Conservation (phyloP, 2,113 vertebrate genomes). For the Aythya baeri region DNA sequence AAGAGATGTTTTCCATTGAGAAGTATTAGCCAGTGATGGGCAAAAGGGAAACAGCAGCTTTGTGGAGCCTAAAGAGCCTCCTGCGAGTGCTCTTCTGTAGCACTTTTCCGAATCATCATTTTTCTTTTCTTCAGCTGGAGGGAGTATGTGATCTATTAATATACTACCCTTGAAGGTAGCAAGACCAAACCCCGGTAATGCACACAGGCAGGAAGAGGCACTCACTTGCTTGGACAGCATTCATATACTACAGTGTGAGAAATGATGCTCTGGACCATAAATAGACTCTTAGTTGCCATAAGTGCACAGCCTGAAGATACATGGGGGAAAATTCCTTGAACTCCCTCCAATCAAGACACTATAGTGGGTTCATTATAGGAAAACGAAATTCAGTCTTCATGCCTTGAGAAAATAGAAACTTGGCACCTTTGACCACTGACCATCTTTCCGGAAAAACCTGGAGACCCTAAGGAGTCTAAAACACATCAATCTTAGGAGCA, state of each 20-base stretch:
- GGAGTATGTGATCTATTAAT: not conserved
- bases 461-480: not conserved
- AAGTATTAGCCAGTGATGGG: not conserved
- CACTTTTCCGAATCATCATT: not conserved
- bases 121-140: not conserved
- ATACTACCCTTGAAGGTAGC: not conserved
- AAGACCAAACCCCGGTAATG: not conserved
- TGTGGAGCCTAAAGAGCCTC: not conserved
- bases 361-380: not conserved
- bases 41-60: not conserved
- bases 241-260: not conserved
- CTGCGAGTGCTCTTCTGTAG: not conserved
- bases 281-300: slow-evolving; percentile 9
- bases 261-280: slow-evolving; percentile 9
- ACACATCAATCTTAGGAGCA: not conserved
- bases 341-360: not conserved
- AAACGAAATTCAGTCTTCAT: not conserved
- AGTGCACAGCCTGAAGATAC: not conserved
- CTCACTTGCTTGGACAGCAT: not conserved
- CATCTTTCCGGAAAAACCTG: not conserved
- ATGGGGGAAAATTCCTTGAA: slow-evolving; percentile 6
- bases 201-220: not conserved
- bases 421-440: not conserved
- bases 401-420: not conserved
- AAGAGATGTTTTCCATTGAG: not conserved